Conservation (phyloP, 2,888 invertebrate species). For the Tenthredo livida region DNA sequence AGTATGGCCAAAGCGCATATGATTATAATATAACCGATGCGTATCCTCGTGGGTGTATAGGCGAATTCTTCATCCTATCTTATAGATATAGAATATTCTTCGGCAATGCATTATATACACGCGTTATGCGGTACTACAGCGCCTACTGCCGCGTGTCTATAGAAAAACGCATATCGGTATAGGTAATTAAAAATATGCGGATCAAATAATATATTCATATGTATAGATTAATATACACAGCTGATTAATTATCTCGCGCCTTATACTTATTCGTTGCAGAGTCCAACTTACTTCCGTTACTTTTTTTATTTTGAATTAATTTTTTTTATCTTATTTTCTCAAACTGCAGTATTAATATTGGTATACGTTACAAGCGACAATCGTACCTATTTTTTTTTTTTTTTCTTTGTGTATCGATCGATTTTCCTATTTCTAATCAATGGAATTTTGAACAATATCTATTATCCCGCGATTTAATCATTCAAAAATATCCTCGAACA, state of each 20-base stretch:
- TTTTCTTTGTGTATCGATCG: no score
- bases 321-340: background rate
- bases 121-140: background rate
- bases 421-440: background rate
- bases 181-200: background rate
- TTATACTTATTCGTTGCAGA: background rate
- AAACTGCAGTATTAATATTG: no score
- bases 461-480: background rate
- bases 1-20: conserved; percentile 35
- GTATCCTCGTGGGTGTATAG: background rate
- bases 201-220: conserved; percentile 3
- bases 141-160: background rate
- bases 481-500: background rate
- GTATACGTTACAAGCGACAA: no score
- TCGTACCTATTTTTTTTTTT: no score
- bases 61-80: background rate
- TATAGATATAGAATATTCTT: background rate
- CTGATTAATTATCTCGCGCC: background rate
- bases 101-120: background rate
- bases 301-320: background rate
- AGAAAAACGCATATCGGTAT: background rate
- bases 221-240: background rate
- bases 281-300: background rate
- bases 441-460: background rate
- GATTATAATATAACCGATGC: background rate